Percentiles rank a stretch among this genome's conserved stretches.
Conservation (phyloP, 2,888 invertebrate genomes). For the Chymomyza caudatula region DNA sequence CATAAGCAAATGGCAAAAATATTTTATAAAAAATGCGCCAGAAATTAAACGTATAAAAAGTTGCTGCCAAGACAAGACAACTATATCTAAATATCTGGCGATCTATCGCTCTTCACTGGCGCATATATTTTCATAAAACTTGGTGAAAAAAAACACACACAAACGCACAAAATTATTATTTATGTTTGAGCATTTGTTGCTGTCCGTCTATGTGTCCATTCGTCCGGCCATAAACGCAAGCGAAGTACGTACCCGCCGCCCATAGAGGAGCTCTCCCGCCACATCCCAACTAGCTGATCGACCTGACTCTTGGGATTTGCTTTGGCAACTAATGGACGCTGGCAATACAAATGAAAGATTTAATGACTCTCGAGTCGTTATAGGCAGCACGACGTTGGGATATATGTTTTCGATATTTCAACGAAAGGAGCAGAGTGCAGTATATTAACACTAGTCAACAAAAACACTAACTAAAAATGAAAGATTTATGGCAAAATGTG, state of each 20-base stretch:
- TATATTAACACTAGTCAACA: conserved; percentile 23
- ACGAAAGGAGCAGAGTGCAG: conserved; percentile 27
- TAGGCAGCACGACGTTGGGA: conserved; percentile 31
- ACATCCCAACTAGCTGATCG: conserved; percentile 36
- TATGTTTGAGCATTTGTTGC: conserved; percentile 70
- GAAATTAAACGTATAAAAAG: not conserved
- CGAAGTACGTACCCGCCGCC: not conserved
- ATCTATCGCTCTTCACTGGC: not conserved
- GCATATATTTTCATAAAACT: conserved; percentile 11
- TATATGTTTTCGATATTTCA: conserved; percentile 55
- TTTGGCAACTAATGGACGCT: conserved; percentile 65
- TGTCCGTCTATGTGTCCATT: conserved; percentile 44
- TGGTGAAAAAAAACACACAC: conserved; percentile 14
- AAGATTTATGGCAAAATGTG: not conserved
- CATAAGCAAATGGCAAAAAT: not conserved
- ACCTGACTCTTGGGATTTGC: conserved; percentile 54
- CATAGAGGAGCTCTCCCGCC: not conserved
- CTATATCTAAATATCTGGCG: conserved; percentile 34
- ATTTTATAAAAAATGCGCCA: conserved; percentile 22
- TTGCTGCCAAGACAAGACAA: conserved; percentile 45
- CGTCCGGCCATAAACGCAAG: not conserved
- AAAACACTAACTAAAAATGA: not conserved
- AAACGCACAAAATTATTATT: conserved; percentile 46
- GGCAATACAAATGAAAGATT: conserved; percentile 70
- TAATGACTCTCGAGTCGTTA: conserved; percentile 60